Conservation (phyloP, 2,888 invertebrate species). For the Amphimallon solstitiale region DNA sequence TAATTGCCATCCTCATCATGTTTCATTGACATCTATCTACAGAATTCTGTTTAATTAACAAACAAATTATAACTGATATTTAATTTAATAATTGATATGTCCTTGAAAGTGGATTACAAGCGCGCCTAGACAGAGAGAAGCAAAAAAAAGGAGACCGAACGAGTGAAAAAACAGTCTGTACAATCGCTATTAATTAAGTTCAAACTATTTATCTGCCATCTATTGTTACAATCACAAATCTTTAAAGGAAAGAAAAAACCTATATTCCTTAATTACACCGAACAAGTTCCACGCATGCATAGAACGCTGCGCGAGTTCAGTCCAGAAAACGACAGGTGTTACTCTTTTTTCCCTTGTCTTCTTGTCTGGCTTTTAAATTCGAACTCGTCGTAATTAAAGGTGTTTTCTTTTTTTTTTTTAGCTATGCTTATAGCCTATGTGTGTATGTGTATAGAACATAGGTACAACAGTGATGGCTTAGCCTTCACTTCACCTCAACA, state of each 20-base stretch:
- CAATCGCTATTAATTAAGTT: constrained; percentile 10
- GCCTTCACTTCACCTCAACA: constrained; percentile 1
- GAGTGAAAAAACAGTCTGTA: neutral
- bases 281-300: constrained; percentile 12
- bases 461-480: neutral
- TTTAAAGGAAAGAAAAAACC: too few species aligned
- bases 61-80: too few species aligned
- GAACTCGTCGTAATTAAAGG: constrained; percentile 10
- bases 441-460: neutral
- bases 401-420: constrained; percentile 3
- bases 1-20: too few species aligned
- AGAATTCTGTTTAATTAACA: too few species aligned
- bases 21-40: too few species aligned
- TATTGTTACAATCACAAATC: too few species aligned
- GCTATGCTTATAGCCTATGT: too few species aligned
- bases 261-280: constrained; percentile 3
- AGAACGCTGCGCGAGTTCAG: too few species aligned
- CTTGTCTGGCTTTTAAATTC: constrained; percentile 15
- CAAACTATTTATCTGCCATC: constrained; percentile 1
- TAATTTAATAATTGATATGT: too few species aligned
- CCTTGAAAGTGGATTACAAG: too few species aligned
- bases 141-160: too few species aligned
- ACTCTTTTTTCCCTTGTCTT: neutral
- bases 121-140: too few species aligned
- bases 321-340: constrained; percentile 7